Evolutionary conservation across 1,140 invertebrate species (phyloP).

Genomic region (Pseudomyrmex pallidus): DNA sequence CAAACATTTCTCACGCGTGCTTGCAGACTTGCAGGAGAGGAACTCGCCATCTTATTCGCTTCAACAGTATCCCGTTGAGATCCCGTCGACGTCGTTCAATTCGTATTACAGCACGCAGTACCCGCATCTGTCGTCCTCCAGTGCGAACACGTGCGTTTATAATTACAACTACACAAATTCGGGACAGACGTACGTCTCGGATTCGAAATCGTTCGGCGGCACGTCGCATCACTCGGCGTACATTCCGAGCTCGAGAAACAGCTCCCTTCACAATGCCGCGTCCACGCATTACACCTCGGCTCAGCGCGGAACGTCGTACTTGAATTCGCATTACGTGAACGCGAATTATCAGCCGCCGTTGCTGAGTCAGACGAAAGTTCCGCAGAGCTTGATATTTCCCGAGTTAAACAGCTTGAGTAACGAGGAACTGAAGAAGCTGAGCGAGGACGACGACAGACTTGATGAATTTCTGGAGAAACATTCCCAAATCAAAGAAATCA

Average conservation of each 20-base stretch:
- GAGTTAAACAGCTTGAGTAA: conserved; percentile 88
- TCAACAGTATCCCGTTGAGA: conserved; percentile 77
- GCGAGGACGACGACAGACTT: conserved; percentile 88
- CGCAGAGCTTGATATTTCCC: conserved; percentile 84
- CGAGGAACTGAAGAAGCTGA: conserved; percentile 89
- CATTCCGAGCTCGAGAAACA: conserved; percentile 65
- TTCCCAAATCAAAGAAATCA: conserved; percentile 88
- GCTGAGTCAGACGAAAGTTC: conserved; percentile 63
- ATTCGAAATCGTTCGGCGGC: conserved; percentile 68
- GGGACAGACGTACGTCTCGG: conserved; percentile 68
- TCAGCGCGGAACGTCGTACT: conserved; percentile 74
- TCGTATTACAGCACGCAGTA: conserved; percentile 81
- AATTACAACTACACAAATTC: conserved; percentile 82
- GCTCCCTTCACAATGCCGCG: conserved; percentile 73
- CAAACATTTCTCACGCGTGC: not conserved
- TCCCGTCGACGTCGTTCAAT: conserved; percentile 80
- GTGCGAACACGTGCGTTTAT: conserved; percentile 78
- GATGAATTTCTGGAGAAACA: conserved; percentile 90
- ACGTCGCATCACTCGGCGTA: conserved; percentile 76
- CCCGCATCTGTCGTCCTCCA: conserved; percentile 80
- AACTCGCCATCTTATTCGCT: conserved; percentile 80
- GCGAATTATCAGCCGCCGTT: conserved; percentile 69
- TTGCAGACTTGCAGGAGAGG: conserved; percentile 81
- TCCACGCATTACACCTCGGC: conserved; percentile 77
- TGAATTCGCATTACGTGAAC: conserved; percentile 79